Evolutionary conservation across 2,113 vertebrate genomes (phyloP).

Genomic region (Hydrolagus affinis): DNA sequence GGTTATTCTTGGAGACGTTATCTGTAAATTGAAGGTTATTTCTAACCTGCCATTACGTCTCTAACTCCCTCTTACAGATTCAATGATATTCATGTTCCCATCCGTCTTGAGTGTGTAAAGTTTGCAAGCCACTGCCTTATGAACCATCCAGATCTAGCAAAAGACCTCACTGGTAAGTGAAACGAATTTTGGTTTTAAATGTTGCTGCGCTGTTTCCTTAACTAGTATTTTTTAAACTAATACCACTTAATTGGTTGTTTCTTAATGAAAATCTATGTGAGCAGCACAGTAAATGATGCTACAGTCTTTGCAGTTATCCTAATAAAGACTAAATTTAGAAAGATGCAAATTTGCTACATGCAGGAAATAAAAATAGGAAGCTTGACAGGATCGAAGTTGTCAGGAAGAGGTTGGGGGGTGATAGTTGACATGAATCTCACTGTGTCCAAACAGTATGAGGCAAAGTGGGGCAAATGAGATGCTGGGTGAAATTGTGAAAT

Average conservation of each 20-base stretch:
- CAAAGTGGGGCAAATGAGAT: too few species aligned
- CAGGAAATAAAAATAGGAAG: too few species aligned
- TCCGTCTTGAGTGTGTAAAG: slow-evolving; percentile 95
- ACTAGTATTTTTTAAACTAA: neutral
- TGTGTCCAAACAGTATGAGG: too few species aligned
- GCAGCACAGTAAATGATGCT: neutral
- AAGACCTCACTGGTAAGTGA: slow-evolving; percentile 84
- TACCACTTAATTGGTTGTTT: slow-evolving; percentile 38
- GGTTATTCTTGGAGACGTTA: too few species aligned
- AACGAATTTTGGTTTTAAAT: neutral
- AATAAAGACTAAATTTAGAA: neutral
- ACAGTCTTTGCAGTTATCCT: neutral
- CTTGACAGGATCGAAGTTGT: too few species aligned
- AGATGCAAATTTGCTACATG: too few species aligned
- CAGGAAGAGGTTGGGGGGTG: too few species aligned
- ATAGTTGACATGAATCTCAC: too few species aligned
- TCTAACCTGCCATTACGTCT: neutral
- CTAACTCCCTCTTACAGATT: slow-evolving; percentile 61
- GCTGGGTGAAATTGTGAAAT: too few species aligned
- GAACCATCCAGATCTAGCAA: slow-evolving; percentile 96
- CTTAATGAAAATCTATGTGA: neutral
- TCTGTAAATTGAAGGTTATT: neutral
- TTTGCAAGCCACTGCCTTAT: slow-evolving; percentile 97
- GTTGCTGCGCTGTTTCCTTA: neutral
- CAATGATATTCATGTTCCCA: slow-evolving; percentile 97